A percentile compares a stretch with the other conserved stretches of the same genome.
Evolutionary conservation across 2,888 invertebrate genomes (phyloP).

Genomic region (Monopis laevigella): DNA sequence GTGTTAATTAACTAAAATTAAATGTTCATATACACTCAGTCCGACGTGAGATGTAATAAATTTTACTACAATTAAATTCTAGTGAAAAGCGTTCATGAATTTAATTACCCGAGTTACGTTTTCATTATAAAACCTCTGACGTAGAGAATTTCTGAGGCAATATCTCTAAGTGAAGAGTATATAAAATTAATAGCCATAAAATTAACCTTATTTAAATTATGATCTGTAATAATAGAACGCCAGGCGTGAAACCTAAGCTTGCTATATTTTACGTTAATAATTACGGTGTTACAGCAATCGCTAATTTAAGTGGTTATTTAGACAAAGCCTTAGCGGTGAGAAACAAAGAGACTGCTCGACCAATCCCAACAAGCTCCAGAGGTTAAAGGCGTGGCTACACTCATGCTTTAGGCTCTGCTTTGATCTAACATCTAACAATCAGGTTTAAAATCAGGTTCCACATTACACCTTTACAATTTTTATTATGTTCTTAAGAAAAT

Average conservation of each 20-base stretch:
- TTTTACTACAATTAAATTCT: too few species aligned
- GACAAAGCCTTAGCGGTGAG: constrained; percentile 41
- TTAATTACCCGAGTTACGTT: background rate
- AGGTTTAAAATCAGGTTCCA: constrained; percentile 3
- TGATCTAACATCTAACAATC: constrained; percentile 23
- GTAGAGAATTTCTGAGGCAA: background rate
- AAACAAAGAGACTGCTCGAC: constrained; percentile 45
- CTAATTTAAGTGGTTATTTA: constrained; percentile 43
- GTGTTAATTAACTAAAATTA: too few species aligned
- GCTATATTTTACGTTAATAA: constrained; percentile 13
- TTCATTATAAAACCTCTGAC: background rate
- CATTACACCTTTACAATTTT: background rate
- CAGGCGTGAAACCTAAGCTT: constrained; percentile 10
- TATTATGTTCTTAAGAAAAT: too few species aligned
- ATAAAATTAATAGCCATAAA: constrained; percentile 26
- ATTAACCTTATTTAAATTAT: constrained; percentile 24
- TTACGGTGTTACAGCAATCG: constrained; percentile 19
- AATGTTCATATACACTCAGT: too few species aligned
- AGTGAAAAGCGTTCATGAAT: background rate
- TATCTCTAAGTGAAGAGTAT: background rate
- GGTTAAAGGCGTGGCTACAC: constrained; percentile 44
- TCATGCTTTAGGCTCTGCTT: constrained; percentile 31
- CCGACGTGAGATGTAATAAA: too few species aligned
- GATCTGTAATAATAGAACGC: constrained; percentile 15
- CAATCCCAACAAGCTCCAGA: constrained; percentile 33